phyloP scores from a whole-genome alignment of 2,113 vertebrate genomes.

The Austrofundulus limnaeus region DNA sequence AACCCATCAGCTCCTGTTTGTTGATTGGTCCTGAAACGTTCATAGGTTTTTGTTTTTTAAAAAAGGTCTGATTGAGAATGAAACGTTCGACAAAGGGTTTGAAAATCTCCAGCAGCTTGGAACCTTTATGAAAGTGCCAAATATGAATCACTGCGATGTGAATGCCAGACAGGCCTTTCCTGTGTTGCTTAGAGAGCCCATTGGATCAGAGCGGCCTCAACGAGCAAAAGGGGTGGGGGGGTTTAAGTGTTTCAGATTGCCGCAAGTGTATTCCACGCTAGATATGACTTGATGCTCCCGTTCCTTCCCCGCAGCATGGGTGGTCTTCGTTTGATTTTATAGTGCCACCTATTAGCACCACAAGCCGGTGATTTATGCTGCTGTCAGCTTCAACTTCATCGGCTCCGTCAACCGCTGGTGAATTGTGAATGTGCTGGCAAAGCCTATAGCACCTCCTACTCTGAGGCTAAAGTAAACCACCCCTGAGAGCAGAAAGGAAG shows the following conservation, averaged over 20 bases:
- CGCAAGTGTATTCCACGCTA: conserved; percentile 69
- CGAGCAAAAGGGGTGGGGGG: conserved; percentile 43
- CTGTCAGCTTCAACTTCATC: conserved; percentile 81
- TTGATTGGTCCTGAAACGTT: conserved; percentile 70
- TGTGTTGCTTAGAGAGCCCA: conserved; percentile 80
- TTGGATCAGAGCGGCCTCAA: conserved; percentile 51
- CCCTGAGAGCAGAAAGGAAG: conserved; percentile 40
- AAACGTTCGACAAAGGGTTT: conserved; percentile 58
- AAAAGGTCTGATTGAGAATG: conserved; percentile 41
- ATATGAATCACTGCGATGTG: conserved; percentile 80
- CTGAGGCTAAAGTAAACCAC: conserved; percentile 72
- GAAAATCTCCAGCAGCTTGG: conserved; percentile 65
- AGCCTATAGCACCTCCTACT: conserved; percentile 59
- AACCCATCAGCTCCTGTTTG: conserved; percentile 55
- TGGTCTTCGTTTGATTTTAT: conserved; percentile 79
- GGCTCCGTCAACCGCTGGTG: conserved; percentile 69
- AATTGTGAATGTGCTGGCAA: conserved; percentile 76
- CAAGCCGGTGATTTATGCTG: conserved; percentile 78
- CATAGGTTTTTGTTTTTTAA: conserved; percentile 71
- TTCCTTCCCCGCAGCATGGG: conserved; percentile 74
- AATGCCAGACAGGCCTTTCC: conserved; percentile 79
- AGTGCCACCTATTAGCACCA: conserved; percentile 79
- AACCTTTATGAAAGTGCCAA: conserved; percentile 81
- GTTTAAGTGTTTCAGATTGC: conserved; percentile 63
- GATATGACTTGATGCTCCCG: conserved; percentile 78